Conservation (phyloP, 2,888 invertebrate genomes). For the Zygaena filipendulae region DNA sequence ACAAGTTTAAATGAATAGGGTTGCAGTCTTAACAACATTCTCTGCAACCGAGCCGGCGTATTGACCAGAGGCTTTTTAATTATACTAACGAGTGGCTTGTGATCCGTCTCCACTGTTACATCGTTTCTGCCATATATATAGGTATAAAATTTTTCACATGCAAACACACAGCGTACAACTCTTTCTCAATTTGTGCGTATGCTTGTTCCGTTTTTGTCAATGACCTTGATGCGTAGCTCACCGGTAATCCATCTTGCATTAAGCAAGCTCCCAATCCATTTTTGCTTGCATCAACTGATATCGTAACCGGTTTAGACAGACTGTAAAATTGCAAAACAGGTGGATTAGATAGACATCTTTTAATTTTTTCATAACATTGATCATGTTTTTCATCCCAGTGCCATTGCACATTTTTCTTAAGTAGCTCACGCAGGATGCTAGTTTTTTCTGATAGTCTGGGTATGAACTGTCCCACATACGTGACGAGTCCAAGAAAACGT, state of each 20-base stretch:
- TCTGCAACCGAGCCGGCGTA: slow-evolving; percentile 6
- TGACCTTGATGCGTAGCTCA: slow-evolving; percentile 10
- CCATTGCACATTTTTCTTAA: too few relatives aligned
- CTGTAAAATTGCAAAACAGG: slow-evolving; percentile 5
- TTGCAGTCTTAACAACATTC: slow-evolving; percentile 10
- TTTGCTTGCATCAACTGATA: too few relatives aligned
- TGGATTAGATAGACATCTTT: too few relatives aligned
- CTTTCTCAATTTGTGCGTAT: slow-evolving; percentile 11
- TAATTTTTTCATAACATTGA: too few relatives aligned
- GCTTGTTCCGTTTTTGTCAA: slow-evolving; percentile 8
- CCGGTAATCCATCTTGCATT: slow-evolving; percentile 11
- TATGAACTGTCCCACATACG: too few relatives aligned
- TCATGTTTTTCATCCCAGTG: too few relatives aligned
- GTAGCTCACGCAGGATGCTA: too few relatives aligned
- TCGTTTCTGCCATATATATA: slow-evolving; percentile 10
- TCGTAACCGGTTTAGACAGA: slow-evolving; percentile 15
- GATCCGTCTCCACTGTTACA: slow-evolving; percentile 8
- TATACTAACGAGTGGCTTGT: slow-evolving; percentile 8
- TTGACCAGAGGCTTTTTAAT: slow-evolving; percentile 15
- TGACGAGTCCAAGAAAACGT: slow-evolving; percentile 5
- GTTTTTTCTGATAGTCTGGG: too few relatives aligned
- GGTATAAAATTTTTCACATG: slow-evolving; percentile 9
- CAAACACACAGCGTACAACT: slow-evolving; percentile 9
- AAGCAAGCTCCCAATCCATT: slow-evolving; percentile 16
- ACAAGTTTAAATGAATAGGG: slow-evolving; percentile 13